phyloP scores from a whole-genome alignment of 2,113 vertebrate species.

The Passer domesticus region DNA sequence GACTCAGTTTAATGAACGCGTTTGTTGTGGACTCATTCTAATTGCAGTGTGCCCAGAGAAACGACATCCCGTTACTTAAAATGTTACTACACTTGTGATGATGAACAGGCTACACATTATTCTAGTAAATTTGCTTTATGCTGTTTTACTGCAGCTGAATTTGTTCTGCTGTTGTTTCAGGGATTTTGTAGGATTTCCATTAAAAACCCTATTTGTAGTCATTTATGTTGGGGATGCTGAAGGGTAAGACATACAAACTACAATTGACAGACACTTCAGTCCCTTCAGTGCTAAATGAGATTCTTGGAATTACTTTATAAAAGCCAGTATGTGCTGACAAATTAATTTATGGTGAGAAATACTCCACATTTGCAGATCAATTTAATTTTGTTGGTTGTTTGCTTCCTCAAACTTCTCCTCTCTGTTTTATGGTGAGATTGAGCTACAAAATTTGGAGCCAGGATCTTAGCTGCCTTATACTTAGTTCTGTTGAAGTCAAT shows the following conservation, averaged over 20 bases:
- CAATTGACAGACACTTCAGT: background rate
- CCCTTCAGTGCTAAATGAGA: background rate
- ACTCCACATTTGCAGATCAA: background rate
- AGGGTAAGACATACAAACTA: background rate
- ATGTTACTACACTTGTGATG: background rate
- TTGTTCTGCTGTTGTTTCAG: background rate
- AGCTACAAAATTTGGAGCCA: background rate
- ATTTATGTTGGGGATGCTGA: background rate
- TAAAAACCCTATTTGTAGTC: background rate
- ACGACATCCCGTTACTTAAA: background rate
- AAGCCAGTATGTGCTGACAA: background rate
- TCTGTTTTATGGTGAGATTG: background rate
- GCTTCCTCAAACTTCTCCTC: background rate
- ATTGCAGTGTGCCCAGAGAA: constrained; percentile 8
- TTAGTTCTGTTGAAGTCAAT: background rate
- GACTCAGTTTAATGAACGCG: constrained; percentile 20
- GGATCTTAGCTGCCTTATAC: background rate
- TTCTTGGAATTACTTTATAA: constrained; percentile 5
- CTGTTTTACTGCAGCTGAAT: background rate
- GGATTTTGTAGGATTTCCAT: background rate
- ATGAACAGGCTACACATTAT: background rate
- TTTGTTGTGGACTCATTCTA: constrained; percentile 19
- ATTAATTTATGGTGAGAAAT: background rate
- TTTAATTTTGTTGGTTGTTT: background rate
- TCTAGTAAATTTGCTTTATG: constrained; percentile 9